Percentiles rank a stretch among this genome's conserved stretches.
phyloP scores from a whole-genome alignment of 2,888 invertebrate species.

The Watsonalla binaria region DNA sequence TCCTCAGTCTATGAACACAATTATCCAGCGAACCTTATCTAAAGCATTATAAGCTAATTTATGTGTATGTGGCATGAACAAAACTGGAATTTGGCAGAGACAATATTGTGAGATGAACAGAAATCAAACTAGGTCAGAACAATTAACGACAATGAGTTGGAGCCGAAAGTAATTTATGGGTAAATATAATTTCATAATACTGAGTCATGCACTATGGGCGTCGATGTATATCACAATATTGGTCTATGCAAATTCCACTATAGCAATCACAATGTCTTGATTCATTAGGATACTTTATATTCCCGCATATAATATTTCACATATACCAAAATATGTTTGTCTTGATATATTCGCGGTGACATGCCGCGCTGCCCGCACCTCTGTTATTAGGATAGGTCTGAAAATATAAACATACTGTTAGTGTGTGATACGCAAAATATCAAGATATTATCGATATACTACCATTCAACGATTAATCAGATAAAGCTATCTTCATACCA shows the following conservation, averaged over 20 bases:
- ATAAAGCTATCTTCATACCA: no score
- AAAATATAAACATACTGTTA: constrained; percentile 26
- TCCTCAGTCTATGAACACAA: constrained; percentile 77
- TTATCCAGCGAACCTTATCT: constrained; percentile 75
- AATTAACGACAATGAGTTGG: constrained; percentile 16
- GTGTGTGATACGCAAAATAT: no score
- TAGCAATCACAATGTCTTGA: constrained; percentile 51
- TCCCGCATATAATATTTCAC: constrained; percentile 70
- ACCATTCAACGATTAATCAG: no score
- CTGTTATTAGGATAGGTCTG: constrained; percentile 75
- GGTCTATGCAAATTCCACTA: constrained; percentile 55
- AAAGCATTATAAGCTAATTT: constrained; percentile 77
- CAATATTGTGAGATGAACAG: constrained; percentile 37
- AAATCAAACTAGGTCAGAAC: constrained; percentile 8
- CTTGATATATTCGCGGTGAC: constrained; percentile 71
- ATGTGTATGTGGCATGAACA: constrained; percentile 74
- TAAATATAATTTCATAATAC: neutral
- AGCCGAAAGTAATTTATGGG: neutral
- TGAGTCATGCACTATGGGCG: constrained; percentile 2
- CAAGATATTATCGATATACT: no score
- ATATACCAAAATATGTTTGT: constrained; percentile 79
- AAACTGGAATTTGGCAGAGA: constrained; percentile 56
- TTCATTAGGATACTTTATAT: constrained; percentile 56
- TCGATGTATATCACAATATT: constrained; percentile 35
- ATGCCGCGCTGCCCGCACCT: constrained; percentile 40